Conservation (phyloP, 2,888 invertebrate species). For the Meiosimyza platycephala region DNA sequence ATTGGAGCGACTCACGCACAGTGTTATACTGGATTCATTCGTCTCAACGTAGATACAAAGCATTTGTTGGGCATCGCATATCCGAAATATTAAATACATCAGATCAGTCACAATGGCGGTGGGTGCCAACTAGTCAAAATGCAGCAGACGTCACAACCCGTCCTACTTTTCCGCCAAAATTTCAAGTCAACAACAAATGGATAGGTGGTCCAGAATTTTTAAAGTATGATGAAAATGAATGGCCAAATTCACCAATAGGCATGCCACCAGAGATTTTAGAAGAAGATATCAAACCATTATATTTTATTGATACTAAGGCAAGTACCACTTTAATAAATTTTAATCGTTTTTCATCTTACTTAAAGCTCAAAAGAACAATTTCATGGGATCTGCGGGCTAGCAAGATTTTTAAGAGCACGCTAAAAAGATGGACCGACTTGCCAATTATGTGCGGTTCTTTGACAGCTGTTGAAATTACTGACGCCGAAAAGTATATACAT, state of each 20-base stretch:
- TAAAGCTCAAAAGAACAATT: conserved; percentile 31
- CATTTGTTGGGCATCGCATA: conserved; percentile 30
- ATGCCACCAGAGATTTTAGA: conserved; percentile 8
- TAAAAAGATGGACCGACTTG: not conserved
- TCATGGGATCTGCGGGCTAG: conserved; percentile 27
- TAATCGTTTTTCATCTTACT: conserved; percentile 35
- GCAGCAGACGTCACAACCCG: conserved; percentile 29
- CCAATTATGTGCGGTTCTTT: not conserved
- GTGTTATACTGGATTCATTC: conserved; percentile 27
- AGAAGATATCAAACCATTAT: conserved; percentile 31
- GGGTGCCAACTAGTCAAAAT: conserved; percentile 31
- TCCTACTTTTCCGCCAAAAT: conserved; percentile 10
- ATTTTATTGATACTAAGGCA: conserved; percentile 6
- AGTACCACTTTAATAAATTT: not conserved
- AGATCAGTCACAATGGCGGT: conserved; percentile 20
- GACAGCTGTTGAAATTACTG: not conserved
- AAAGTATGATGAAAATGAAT: conserved; percentile 18
- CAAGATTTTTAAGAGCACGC: not conserved
- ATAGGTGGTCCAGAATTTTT: conserved; percentile 35
- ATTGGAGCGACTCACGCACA: conserved; percentile 37
- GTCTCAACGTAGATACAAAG: conserved; percentile 20
- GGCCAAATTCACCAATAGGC: conserved; percentile 14
- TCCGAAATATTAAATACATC: conserved; percentile 27
- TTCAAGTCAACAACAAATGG: conserved; percentile 33
- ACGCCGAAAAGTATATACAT: conserved; percentile 21